Evolutionary conservation across 2,888 invertebrate genomes (phyloP), one percentile per base, ranked within the genome.

Genomic region (Lasius platythorax): DNA sequence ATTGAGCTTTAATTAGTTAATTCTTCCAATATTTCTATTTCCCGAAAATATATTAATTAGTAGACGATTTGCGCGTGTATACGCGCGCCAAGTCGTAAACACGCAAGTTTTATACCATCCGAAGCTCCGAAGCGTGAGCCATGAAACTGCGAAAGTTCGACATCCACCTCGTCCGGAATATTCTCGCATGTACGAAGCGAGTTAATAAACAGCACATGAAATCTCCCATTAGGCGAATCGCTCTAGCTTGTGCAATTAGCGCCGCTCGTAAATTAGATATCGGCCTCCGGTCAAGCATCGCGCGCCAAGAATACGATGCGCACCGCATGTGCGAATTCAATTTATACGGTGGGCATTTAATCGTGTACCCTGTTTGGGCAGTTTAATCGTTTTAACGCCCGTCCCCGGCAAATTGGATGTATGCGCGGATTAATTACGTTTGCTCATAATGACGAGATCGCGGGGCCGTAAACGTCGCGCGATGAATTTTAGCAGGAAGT

Each of bases 341-440:
- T 87, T 87, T 83, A 87, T 66, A 79, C 68, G 78, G n/a, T 64
- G 74, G 78, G 30, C 73, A 43, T 64, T 68, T 70, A 58, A 50
- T 58, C 70, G 63, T 28, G 40, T 9, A 37, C 40, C n/a, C 46
- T 66, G 40, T 37, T 46, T 63, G 56, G 50, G 73, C 79, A 37
- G 73, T 81, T 63, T 81, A 81, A 81, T 81, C 79, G 73, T 81
- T 81, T 73, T 81, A 81, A 81, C 79, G 79, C 79, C 46, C 73
- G 61, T 81, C 50, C 73, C 37, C 33, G 28, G 46, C 28, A 81
- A 81, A 81, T 81, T 81, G 79, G 37, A 81, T 73, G 46, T 81
- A 81, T 81, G 79, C 50, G 73, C 61, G 33, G 79, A 81, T 81
- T 81, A 81, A 81, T 81, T 81, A 81, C 73, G 79, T 81, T 81